Percentiles rank a stretch among this genome's conserved stretches.
These are phyloP conservation scores for Drosophila mulleri DNA, from an alignment of 2,888 invertebrate species.

Conservation along the genomic window DNA sequence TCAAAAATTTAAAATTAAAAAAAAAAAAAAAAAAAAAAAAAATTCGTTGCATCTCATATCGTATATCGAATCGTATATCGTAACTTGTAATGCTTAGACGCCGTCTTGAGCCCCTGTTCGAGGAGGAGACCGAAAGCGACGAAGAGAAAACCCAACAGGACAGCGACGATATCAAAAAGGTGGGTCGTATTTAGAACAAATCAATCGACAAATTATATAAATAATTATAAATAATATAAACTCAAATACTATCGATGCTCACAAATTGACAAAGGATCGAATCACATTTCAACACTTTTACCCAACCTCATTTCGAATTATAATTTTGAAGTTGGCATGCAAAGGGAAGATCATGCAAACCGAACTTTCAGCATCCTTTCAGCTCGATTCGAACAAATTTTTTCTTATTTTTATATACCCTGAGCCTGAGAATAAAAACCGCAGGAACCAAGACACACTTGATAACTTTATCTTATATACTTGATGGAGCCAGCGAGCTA, in stretches of 20 bases:
- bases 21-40: constrained; percentile 6
- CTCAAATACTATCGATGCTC: neutral
- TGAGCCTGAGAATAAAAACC: neutral
- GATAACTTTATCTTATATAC: neutral
- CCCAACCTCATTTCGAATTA: neutral
- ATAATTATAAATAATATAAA: constrained; percentile 1
- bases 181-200: constrained; percentile 83
- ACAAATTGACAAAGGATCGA: constrained; percentile 12
- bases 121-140: constrained; percentile 92
- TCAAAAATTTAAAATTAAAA: constrained; percentile 51
- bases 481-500: too few species aligned
- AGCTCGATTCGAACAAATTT: neutral
- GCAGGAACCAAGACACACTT: neutral
- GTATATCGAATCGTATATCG: constrained; percentile 64
- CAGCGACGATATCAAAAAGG: constrained; percentile 85
- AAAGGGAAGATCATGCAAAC: neutral
- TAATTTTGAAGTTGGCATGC: constrained; percentile 24
- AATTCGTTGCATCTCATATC: constrained; percentile 65
- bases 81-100: constrained; percentile 86
- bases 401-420: neutral
- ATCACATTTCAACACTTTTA: constrained; percentile 2
- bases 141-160: constrained; percentile 85
- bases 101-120: constrained; percentile 92
- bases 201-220: constrained; percentile 20
- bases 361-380: constrained; percentile 12